Conservation (phyloP, 2,888 invertebrate species). For the Spicauda simplicius region DNA sequence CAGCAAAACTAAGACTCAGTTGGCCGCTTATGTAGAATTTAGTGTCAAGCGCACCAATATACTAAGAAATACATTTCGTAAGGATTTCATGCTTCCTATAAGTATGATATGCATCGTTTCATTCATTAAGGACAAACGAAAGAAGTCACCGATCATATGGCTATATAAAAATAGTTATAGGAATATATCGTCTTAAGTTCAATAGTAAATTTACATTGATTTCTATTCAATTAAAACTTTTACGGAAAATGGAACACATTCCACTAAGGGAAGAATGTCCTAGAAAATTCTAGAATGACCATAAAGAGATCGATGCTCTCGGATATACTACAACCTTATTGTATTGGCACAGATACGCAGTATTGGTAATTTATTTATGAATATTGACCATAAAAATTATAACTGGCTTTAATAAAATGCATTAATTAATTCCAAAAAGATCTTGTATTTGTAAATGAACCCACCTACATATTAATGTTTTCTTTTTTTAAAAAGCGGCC, state of each 20-base stretch:
- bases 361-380: no score
- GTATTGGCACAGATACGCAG: conserved; percentile 51
- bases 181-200: background rate
- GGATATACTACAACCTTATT: conserved; percentile 48
- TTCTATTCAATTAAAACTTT: background rate
- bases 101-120: conserved; percentile 3
- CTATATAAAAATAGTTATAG: background rate
- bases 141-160: background rate
- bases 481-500: no score
- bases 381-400: no score
- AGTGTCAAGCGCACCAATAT: conserved; percentile 65
- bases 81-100: conserved; percentile 19
- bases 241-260: background rate
- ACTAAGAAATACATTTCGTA: conserved; percentile 41
- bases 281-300: conserved; percentile 65
- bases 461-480: no score
- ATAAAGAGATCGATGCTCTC: conserved; percentile 60
- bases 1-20: conserved; percentile 66
- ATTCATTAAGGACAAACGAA: conserved; percentile 11
- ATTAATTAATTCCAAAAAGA: no score
- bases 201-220: background rate
- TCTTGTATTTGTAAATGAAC: no score
- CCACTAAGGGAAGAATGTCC: conserved; percentile 45
- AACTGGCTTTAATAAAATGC: no score
- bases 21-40: conserved; percentile 76